These are phyloP conservation scores for Chromis chromis DNA, from an alignment of 2,797 vertebrate genomes.

Conservation along the genomic window DNA sequence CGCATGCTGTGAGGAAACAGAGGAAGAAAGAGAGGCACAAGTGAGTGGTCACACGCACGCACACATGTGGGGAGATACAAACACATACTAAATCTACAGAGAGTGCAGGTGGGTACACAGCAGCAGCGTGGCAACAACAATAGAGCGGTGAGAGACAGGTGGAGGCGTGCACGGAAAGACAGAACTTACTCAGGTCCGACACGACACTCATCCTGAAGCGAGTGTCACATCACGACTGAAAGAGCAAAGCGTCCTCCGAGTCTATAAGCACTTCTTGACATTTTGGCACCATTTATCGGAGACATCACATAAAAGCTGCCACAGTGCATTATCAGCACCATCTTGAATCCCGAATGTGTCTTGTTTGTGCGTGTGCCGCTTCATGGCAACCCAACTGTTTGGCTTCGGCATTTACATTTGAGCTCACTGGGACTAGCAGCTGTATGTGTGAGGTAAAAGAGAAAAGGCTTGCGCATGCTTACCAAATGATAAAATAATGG, in stretches of 20 bases:
- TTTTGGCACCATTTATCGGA: conserved; percentile 4
- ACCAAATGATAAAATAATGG: conserved; percentile 73
- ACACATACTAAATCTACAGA: conserved; percentile 58
- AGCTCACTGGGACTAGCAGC: conserved; percentile 5
- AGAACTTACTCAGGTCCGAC: conserved; percentile 26
- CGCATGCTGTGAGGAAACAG: conserved; percentile 91
- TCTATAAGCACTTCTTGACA: conserved; percentile 23
- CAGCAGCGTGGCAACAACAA: conserved; percentile 55
- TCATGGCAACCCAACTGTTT: conserved; percentile 11
- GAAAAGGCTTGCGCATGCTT: conserved; percentile 54
- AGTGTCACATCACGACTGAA: conserved; percentile 1
- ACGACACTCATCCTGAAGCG: background rate
- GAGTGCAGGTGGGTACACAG: conserved; percentile 70
- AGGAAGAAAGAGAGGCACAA: conserved; percentile 80
- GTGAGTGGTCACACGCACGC: conserved; percentile 74
- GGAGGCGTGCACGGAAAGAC: conserved; percentile 66
- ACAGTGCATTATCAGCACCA: background rate
- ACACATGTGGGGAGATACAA: conserved; percentile 64
- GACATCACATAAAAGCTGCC: conserved; percentile 7
- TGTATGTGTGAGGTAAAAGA: conserved; percentile 50
- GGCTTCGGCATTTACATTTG: conserved; percentile 12
- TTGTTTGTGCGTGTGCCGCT: conserved; percentile 22
- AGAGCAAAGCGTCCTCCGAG: conserved; percentile 14
- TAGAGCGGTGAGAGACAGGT: conserved; percentile 66
- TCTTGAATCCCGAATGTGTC: conserved; percentile 1